These are phyloP conservation scores for Monochamus alternatus DNA, from an alignment of 2,888 invertebrate species.

Conservation along the genomic window DNA sequence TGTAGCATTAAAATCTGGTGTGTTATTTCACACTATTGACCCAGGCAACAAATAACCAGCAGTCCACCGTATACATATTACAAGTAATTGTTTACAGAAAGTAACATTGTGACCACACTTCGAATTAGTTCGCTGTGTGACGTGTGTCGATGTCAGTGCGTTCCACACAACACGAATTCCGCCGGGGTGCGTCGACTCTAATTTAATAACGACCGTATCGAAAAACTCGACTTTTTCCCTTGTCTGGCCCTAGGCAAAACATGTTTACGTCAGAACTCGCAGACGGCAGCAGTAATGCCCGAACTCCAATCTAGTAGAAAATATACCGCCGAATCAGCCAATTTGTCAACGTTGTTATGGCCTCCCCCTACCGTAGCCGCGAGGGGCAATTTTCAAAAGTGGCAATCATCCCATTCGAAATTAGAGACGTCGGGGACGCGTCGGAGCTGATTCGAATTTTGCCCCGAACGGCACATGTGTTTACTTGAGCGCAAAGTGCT, in stretches of 20 bases:
- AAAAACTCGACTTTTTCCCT: slow-evolving; percentile 6
- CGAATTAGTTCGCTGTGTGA: no score
- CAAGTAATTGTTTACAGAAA: no score
- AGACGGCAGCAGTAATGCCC: slow-evolving; percentile 5
- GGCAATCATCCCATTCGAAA: slow-evolving; percentile 53
- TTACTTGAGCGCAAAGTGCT: slow-evolving; percentile 26
- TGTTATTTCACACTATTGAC: no score
- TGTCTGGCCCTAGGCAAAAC: slow-evolving; percentile 15
- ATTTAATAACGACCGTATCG: neutral
- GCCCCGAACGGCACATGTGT: slow-evolving; percentile 36
- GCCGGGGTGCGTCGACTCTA: neutral
- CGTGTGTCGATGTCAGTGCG: no score
- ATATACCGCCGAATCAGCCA: slow-evolving; percentile 39
- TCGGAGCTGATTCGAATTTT: slow-evolving; percentile 43
- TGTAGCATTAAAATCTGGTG: no score
- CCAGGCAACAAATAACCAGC: no score
- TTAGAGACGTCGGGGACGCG: slow-evolving; percentile 48
- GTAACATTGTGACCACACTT: no score
- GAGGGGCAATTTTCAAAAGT: slow-evolving; percentile 50
- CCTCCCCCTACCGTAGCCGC: slow-evolving; percentile 17
- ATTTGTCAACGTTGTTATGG: slow-evolving; percentile 38
- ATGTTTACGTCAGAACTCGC: slow-evolving; percentile 18
- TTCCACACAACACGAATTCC: no score
- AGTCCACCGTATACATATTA: no score
- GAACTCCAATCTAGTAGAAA: slow-evolving; percentile 19